A percentile compares a stretch with the other conserved stretches of the same genome.
phyloP scores from a whole-genome alignment of 2,888 invertebrate genomes.

The Eretmocerus hayati region DNA sequence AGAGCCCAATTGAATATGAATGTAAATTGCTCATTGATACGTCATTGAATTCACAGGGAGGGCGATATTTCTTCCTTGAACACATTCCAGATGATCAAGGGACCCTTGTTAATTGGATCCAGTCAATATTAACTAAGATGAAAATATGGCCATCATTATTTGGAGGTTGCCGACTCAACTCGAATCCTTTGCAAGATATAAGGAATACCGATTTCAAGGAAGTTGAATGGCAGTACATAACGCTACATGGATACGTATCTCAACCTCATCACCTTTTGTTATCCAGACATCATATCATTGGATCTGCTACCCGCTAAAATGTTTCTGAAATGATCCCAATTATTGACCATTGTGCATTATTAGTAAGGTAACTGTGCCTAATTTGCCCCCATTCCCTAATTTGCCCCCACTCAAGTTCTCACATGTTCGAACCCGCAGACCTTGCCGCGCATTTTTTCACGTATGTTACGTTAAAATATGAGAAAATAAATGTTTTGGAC shows the following conservation, averaged over 20 bases:
- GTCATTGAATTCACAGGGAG: constrained; percentile 30
- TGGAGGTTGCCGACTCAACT: constrained; percentile 36
- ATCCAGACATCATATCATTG: constrained; percentile 35
- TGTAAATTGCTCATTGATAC: no score
- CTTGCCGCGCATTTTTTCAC: no score
- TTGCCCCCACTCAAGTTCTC: no score
- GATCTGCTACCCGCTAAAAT: constrained; percentile 34
- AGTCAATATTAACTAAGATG: constrained; percentile 32
- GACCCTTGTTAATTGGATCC: constrained; percentile 30
- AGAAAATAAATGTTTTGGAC: no score
- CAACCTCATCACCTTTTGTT: constrained; percentile 34
- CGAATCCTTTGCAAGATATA: constrained; percentile 30
- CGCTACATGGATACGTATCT: constrained; percentile 34
- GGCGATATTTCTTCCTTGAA: constrained; percentile 39
- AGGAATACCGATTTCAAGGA: constrained; percentile 30
- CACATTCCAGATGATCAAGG: constrained; percentile 33
- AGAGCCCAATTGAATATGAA: no score
- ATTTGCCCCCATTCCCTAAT: no score
- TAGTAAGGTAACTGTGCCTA: no score
- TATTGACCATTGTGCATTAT: no score
- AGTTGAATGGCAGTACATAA: constrained; percentile 29
- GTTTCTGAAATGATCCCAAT: no score
- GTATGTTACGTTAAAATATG: no score
- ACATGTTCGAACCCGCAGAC: no score
- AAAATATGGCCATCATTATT: constrained; percentile 39